Evolutionary conservation across 2,797 vertebrate genomes (phyloP).

Genomic region (Macropus fuliginosus): DNA sequence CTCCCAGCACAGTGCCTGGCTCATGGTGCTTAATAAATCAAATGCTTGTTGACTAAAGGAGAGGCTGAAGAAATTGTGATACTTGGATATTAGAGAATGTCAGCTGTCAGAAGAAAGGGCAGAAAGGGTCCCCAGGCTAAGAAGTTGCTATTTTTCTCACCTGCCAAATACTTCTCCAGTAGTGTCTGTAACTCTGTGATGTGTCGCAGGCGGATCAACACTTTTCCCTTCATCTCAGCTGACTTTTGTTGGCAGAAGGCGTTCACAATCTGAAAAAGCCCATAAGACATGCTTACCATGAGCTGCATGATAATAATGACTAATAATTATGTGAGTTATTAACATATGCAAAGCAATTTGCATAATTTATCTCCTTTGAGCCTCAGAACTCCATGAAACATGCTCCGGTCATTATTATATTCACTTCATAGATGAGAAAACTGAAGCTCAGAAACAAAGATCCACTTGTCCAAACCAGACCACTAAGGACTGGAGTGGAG

Average conservation of each 20-base stretch:
- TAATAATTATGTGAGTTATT: neutral
- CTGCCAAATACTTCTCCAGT: conserved; percentile 91
- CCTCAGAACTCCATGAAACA: neutral
- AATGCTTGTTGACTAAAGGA: neutral
- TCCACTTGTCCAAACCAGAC: neutral
- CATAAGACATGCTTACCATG: conserved; percentile 55
- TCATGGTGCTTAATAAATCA: neutral
- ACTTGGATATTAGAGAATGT: neutral
- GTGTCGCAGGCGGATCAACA: conserved; percentile 94
- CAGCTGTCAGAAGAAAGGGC: neutral
- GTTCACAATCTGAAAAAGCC: conserved; percentile 90
- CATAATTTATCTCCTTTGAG: neutral
- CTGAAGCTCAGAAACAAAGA: neutral
- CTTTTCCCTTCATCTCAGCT: conserved; percentile 94
- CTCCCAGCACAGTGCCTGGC: neutral
- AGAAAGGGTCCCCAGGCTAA: neutral
- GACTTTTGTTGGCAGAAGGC: conserved; percentile 93
- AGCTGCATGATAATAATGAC: neutral
- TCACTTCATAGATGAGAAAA: neutral
- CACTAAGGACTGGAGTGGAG: neutral
- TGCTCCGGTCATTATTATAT: neutral
- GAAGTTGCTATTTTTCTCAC: conserved; percentile 80
- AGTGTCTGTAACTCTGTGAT: conserved; percentile 93
- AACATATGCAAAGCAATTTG: neutral
- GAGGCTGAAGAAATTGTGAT: neutral